phyloP scores from a whole-genome alignment of 1,140 invertebrate genomes.

The Diorhabda sublineata region DNA sequence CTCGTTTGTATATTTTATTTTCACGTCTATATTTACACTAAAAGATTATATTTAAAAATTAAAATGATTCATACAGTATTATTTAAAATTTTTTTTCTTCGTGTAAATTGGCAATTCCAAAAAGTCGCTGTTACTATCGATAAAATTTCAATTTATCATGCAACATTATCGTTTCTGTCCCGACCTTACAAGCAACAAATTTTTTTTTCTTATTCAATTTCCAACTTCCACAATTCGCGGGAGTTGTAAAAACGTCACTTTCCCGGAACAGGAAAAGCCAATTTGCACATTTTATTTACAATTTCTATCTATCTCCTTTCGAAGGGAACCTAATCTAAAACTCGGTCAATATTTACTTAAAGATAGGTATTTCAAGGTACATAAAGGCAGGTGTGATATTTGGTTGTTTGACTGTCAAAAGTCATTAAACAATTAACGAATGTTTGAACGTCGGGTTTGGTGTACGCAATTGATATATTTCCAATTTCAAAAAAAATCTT shows the following conservation, averaged over 20 bases:
- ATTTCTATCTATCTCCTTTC: neutral
- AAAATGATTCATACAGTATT: no score
- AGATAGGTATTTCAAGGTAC: neutral
- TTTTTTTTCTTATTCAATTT: neutral
- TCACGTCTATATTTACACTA: no score
- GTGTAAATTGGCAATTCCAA: no score
- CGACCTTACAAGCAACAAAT: no score
- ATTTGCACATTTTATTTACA: slow-evolving; percentile 3
- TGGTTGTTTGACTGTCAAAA: slow-evolving; percentile 1
- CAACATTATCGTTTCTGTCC: no score
- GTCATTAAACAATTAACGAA: slow-evolving; percentile 3
- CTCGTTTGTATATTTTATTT: no score
- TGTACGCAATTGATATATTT: no score
- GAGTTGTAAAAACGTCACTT: neutral
- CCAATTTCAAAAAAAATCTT: no score
- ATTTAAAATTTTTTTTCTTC: no score
- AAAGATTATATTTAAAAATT: no score
- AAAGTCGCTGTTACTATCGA: no score
- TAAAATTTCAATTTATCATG: no score
- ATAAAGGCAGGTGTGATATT: neutral
- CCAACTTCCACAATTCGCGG: neutral
- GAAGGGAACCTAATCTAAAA: neutral
- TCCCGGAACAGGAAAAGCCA: slow-evolving; percentile 1
- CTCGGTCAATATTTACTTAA: neutral
- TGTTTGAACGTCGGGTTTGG: neutral